Percentiles rank a stretch among this genome's conserved stretches.
Conservation (phyloP, 2,888 invertebrate species). For the Silvanus unidentatus region DNA sequence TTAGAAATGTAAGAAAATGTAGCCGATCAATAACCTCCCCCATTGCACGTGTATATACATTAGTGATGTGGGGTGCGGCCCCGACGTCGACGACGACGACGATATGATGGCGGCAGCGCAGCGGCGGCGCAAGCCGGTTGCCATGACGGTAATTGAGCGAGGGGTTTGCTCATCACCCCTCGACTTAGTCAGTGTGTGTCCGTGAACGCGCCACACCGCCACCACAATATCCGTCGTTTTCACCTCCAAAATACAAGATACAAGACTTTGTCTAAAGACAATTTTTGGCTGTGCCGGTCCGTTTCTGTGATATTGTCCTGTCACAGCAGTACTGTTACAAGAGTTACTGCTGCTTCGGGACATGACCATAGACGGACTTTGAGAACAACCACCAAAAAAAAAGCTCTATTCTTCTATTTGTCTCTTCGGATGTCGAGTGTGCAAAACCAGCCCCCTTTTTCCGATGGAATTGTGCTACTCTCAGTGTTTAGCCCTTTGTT, state of each 20-base stretch:
- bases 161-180: constrained; percentile 41
- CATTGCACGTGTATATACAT: constrained; percentile 44
- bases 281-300: constrained; percentile 8
- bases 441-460: background rate
- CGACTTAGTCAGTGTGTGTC: constrained; percentile 52
- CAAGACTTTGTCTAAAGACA: constrained; percentile 11
- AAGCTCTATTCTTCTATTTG: background rate
- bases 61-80: constrained; percentile 48
- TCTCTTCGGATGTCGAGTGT: background rate
- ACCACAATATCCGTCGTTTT: too few species aligned
- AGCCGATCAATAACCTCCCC: constrained; percentile 34
- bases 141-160: constrained; percentile 44
- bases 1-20: background rate
- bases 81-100: too few species aligned
- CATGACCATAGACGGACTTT: constrained; percentile 62
- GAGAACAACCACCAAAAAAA: constrained; percentile 8
- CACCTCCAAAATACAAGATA: too few species aligned
- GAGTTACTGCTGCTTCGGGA: constrained; percentile 89
- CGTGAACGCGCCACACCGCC: constrained; percentile 40
- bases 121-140: constrained; percentile 46
- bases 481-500: too few species aligned
- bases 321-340: constrained; percentile 86
- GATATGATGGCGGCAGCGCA: constrained; percentile 22
- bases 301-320: constrained; percentile 91
- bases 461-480: background rate